phyloP scores from a whole-genome alignment of 2,888 invertebrate species.

The Cyaniris semiargus region DNA sequence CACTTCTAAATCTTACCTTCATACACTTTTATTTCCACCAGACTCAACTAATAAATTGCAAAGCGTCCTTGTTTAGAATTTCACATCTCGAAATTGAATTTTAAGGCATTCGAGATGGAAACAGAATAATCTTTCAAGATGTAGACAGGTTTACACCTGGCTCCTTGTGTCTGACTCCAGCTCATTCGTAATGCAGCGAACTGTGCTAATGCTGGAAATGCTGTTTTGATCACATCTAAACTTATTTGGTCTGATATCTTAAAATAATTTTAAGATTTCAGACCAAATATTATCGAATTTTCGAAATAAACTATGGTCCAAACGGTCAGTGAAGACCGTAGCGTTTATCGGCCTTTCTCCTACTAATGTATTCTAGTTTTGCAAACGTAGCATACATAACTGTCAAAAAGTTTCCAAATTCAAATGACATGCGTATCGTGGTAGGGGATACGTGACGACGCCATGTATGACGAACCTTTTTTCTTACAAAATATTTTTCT shows the following conservation, averaged over 20 bases:
- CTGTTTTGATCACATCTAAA: slow-evolving; percentile 39
- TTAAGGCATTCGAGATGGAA: not conserved
- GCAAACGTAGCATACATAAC: too few relatives aligned
- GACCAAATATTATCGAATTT: not conserved
- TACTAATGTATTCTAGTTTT: too few relatives aligned
- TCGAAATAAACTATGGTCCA: too few relatives aligned
- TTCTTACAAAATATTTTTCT: too few relatives aligned
- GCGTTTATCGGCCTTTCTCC: too few relatives aligned
- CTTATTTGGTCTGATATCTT: not conserved
- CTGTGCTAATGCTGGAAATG: slow-evolving; percentile 38
- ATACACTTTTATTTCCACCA: not conserved
- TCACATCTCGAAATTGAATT: slow-evolving; percentile 22
- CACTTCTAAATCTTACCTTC: not conserved
- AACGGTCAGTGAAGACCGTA: too few relatives aligned
- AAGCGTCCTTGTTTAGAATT: slow-evolving; percentile 2
- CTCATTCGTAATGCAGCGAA: slow-evolving; percentile 42
- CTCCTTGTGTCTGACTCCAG: slow-evolving; percentile 34
- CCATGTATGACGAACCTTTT: too few relatives aligned
- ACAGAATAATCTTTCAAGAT: slow-evolving; percentile 32
- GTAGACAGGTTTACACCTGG: slow-evolving; percentile 35
- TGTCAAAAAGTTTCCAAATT: too few relatives aligned
- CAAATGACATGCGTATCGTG: too few relatives aligned
- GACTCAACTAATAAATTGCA: not conserved
- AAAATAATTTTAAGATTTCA: too few relatives aligned
- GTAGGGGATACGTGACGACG: too few relatives aligned